Conservation (phyloP, 1,140 invertebrate species). For the Wiebesia pumilae region DNA sequence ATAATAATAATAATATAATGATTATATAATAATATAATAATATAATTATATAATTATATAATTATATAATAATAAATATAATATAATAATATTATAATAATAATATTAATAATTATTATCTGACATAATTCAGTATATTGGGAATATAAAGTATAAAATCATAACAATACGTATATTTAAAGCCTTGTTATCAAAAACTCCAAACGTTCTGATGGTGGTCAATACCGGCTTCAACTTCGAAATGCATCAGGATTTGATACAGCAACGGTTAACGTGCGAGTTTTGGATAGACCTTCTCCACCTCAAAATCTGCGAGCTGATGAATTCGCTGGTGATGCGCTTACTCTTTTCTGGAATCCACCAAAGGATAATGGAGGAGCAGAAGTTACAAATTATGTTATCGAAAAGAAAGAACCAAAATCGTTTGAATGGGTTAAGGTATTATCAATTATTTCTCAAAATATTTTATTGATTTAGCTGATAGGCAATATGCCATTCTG, state of each 20-base stretch:
- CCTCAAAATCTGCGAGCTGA: conserved; percentile 92
- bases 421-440: conserved; percentile 90
- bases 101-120: background rate
- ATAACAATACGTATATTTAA: conserved; percentile 50
- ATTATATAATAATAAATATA: background rate
- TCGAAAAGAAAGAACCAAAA: conserved; percentile 93
- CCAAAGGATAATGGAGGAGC: conserved; percentile 97
- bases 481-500: background rate
- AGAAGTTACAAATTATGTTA: conserved; percentile 96
- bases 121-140: background rate
- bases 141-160: background rate
- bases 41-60: background rate
- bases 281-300: conserved; percentile 91
- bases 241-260: conserved; percentile 97
- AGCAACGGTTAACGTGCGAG: conserved; percentile 93
- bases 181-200: conserved; percentile 94
- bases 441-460: conserved; percentile 1
- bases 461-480: background rate
- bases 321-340: conserved; percentile 95
- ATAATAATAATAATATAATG: no score
- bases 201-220: conserved; percentile 91
- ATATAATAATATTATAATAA: background rate
- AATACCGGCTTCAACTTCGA: conserved; percentile 93
- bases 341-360: conserved; percentile 96
- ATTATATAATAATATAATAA: no score